phyloP scores from a whole-genome alignment of 2,113 vertebrate species.

The Odocoileus virginianus region DNA sequence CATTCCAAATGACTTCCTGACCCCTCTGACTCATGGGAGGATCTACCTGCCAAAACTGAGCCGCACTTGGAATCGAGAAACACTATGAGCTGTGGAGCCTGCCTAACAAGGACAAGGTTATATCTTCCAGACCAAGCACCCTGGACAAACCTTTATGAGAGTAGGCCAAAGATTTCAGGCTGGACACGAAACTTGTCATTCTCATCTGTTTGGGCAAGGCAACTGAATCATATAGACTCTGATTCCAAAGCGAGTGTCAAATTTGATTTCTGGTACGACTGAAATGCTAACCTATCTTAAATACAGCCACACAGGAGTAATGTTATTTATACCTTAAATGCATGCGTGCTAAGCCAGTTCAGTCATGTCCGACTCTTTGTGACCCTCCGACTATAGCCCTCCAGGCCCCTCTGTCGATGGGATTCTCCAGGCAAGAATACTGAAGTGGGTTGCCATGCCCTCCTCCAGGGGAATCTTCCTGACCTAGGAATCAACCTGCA shows the following conservation, averaged over 20 bases:
- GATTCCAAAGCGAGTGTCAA: neutral
- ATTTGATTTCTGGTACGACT: conserved; percentile 17
- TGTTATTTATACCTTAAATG: neutral
- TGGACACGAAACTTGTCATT: neutral
- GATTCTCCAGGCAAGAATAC: neutral
- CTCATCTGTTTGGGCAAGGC: neutral
- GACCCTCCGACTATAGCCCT: neutral
- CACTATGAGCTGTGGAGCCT: neutral
- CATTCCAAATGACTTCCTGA: neutral
- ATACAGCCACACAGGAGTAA: neutral
- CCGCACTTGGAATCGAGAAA: neutral
- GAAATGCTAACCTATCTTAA: neutral
- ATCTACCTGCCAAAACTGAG: neutral
- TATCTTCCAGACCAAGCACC: neutral
- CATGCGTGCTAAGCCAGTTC: neutral
- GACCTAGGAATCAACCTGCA: neutral
- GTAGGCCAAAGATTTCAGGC: neutral
- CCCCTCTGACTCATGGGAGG: neutral
- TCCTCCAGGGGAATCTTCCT: neutral
- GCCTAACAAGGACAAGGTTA: neutral
- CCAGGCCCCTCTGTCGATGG: neutral
- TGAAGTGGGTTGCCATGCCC: neutral
- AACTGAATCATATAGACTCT: neutral
- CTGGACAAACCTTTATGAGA: neutral
- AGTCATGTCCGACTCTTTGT: neutral